These are phyloP conservation scores for Scaptomyza pallida DNA, from an alignment of 1,140 invertebrate genomes.

Conservation along the genomic window DNA sequence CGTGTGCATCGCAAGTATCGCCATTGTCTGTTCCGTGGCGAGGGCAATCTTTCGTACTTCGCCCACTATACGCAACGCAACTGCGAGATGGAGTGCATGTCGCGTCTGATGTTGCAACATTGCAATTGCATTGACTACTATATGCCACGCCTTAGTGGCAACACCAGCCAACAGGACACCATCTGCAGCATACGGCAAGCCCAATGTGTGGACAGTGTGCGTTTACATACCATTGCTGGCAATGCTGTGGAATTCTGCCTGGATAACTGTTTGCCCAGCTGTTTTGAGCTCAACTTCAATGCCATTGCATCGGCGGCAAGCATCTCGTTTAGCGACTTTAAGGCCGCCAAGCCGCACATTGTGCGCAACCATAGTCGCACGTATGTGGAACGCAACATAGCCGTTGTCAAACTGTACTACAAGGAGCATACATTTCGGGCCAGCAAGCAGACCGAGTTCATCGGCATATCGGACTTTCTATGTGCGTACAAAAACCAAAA, in stretches of 20 bases:
- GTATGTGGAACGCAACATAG: constrained; percentile 90
- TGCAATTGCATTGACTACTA: constrained; percentile 89
- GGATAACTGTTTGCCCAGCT: constrained; percentile 88
- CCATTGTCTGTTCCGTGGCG: constrained; percentile 89
- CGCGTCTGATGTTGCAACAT: constrained; percentile 86
- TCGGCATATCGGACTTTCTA: constrained; percentile 90
- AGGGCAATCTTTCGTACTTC: constrained; percentile 87
- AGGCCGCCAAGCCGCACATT: constrained; percentile 29
- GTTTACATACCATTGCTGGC: constrained; percentile 38
- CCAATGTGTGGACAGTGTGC: constrained; percentile 61
- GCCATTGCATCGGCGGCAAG: constrained; percentile 85
- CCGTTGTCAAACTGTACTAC: constrained; percentile 90
- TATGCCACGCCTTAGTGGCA: constrained; percentile 85
- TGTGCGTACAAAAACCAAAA: constrained; percentile 85
- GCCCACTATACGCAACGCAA: constrained; percentile 84
- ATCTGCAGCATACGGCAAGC: constrained; percentile 60
- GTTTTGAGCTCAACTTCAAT: constrained; percentile 88
- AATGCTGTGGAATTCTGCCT: constrained; percentile 65
- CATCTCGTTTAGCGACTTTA: constrained; percentile 63
- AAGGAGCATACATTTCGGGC: constrained; percentile 88
- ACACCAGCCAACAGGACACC: too few relatives aligned
- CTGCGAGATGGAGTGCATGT: constrained; percentile 90
- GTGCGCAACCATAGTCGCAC: constrained; percentile 86
- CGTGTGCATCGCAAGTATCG: constrained; percentile 87
- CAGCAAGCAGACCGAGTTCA: constrained; percentile 89